Conservation (phyloP, 2,113 vertebrate species). For the Colaptes auratus region DNA sequence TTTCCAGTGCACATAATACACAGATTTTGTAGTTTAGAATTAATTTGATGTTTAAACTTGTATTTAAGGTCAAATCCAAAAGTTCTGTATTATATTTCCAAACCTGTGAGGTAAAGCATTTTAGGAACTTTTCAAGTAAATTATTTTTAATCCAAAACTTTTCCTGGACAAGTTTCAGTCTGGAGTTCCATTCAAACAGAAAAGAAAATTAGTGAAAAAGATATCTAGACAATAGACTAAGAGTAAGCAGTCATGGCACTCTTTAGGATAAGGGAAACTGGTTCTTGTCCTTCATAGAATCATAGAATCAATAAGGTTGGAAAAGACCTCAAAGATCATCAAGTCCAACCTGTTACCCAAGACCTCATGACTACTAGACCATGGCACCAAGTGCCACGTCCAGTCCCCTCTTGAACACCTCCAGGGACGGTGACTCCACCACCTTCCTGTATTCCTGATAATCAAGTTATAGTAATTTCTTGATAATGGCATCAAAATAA, state of each 20-base stretch:
- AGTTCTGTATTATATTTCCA: background rate
- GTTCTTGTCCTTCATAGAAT: background rate
- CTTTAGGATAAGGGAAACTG: background rate
- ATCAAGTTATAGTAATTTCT: background rate
- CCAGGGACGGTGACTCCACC: no score
- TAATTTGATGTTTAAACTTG: background rate
- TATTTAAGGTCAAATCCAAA: background rate
- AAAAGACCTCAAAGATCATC: no score
- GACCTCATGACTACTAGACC: no score
- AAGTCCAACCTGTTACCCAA: no score
- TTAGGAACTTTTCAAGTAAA: background rate
- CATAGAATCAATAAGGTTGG: no score
- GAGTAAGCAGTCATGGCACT: background rate
- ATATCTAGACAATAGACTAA: background rate
- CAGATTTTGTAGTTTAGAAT: background rate
- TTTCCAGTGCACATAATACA: background rate
- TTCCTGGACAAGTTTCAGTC: background rate
- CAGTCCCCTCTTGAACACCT: no score
- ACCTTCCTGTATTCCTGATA: background rate
- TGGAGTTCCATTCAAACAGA: background rate
- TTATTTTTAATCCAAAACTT: background rate
- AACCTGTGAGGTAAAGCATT: background rate
- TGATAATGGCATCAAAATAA: background rate
- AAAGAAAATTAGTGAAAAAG: background rate
- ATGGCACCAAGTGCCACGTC: no score